Conservation (phyloP, 2,113 vertebrate genomes). For the Ptilonorhynchus violaceus region DNA sequence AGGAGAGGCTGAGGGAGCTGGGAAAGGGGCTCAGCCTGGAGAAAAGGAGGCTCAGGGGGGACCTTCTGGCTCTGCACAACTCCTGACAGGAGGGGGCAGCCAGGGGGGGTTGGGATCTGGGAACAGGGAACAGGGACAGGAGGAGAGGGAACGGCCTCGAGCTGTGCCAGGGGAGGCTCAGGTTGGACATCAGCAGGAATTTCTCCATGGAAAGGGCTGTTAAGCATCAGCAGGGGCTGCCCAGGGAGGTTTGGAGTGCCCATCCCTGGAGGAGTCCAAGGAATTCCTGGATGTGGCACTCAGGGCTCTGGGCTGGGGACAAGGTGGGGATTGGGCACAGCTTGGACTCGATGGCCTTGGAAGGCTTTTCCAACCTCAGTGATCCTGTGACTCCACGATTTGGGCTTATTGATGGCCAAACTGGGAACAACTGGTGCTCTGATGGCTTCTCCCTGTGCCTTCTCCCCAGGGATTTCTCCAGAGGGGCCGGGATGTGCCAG, state of each 20-base stretch:
- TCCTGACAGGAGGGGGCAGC: not conserved
- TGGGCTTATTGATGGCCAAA: not conserved
- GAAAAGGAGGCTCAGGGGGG: not conserved
- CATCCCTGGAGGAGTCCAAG: not conserved
- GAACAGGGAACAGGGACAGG: not conserved
- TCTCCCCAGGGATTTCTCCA: fast-evolving
- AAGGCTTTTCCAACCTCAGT: not conserved
- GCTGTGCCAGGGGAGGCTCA: not conserved
- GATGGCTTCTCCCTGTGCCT: not conserved
- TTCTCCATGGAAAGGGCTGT: not conserved
- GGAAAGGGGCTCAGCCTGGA: not conserved
- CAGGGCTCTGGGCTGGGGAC: not conserved
- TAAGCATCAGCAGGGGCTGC: fast-evolving
- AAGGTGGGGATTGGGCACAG: fast-evolving
- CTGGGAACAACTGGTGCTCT: not conserved
- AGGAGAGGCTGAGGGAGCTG: not conserved
- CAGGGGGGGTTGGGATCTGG: not conserved
- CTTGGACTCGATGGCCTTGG: fast-evolving
- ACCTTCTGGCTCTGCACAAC: not conserved
- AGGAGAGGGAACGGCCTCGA: not conserved
- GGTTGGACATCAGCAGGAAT: not conserved
- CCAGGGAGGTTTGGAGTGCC: not conserved
- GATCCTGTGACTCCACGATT: not conserved
- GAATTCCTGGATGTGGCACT: not conserved
- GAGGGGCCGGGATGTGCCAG: fast-evolving